Evolutionary conservation across 2,797 vertebrate species (phyloP).

Genomic region (Cyprinodon diabolis): DNA sequence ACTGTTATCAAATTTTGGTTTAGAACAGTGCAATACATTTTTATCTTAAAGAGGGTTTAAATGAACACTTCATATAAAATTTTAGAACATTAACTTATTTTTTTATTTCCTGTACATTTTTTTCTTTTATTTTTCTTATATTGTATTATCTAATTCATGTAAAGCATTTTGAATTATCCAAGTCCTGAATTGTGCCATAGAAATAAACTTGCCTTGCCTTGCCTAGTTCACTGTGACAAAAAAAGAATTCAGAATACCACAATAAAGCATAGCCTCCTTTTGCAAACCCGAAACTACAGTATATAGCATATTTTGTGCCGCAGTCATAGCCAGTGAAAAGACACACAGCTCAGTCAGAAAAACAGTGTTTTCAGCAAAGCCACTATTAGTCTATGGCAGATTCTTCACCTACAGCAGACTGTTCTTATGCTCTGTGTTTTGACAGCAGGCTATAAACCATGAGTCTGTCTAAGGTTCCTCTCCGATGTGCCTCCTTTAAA

Average conservation of each 20-base stretch:
- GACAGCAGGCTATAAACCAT: slow-evolving; percentile 23
- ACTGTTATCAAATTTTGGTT: neutral
- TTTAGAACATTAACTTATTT: neutral
- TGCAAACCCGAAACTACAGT: too few relatives aligned
- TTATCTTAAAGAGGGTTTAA: neutral
- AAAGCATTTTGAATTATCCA: too few relatives aligned
- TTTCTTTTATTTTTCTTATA: too few relatives aligned
- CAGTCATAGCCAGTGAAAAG: slow-evolving; percentile 9
- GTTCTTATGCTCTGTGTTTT: slow-evolving; percentile 11
- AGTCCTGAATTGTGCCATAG: too few relatives aligned
- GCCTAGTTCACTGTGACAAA: too few relatives aligned
- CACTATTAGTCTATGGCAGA: slow-evolving; percentile 9
- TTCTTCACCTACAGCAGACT: slow-evolving; percentile 22
- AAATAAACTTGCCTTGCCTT: too few relatives aligned
- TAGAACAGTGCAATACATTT: neutral
- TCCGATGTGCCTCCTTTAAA: slow-evolving; percentile 31
- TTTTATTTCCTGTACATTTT: neutral
- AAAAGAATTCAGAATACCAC: too few relatives aligned
- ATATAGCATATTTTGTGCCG: neutral
- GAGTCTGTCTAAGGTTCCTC: slow-evolving; percentile 33
- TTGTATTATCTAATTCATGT: too few relatives aligned
- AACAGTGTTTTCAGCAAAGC: neutral
- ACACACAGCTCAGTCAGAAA: slow-evolving; percentile 1
- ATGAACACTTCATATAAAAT: neutral
- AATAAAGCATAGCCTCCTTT: too few relatives aligned